Base-by-base conservation (phyloP, 1,140 invertebrate species). In the Drosophila albomicans region DNA sequence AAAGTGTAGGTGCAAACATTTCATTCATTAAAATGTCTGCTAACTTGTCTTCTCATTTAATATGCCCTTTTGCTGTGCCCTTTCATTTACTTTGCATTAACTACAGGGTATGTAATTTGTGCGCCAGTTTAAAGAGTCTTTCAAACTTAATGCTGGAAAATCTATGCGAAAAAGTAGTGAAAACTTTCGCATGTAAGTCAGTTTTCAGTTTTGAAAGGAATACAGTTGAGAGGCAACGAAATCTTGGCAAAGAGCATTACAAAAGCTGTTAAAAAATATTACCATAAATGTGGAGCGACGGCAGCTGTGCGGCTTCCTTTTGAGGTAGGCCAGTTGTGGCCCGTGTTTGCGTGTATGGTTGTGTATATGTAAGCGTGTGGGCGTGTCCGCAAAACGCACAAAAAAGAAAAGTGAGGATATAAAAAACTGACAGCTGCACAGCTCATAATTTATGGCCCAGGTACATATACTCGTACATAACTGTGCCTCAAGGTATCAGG, bases 341-440 rank as follows among this genome's bases (percentile, higher is more conserved):
- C 35, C 13, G 11, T 8, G 25, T n/a, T 2, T 54, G 3, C 11
- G 8, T 28, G 51, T 46, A 10, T 38, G 35, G 7, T 32, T 8
- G 5, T 32, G 30, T 5, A 25, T 8, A 3, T 51, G 10, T 25
- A 1, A 8, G 51, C 35, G 13, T 73, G 25, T 77, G 69, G 59
- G 75, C 70, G 69, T 74, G 75, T 63, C 54, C 41, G 43, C 61
- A 38, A 32, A 70, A 67, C 20, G 38, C 58, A 58, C 32, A 65
- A 41, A 48, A 38, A 57, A 25, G 20, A 25, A 51, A 46, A 51
- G n/a, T 35, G 15, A 57, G 15, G 6, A 20, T 48, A 49, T 57
- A 59, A 79, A 76, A 69, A 80, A 57, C 81, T 85, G 81, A 77
- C 81, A 85, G 84, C 82, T 86, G 66, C 79, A 38, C 46, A 59